These are phyloP conservation scores for Nebria ingens DNA, from an alignment of 1,140 invertebrate species.

Conservation along the genomic window DNA sequence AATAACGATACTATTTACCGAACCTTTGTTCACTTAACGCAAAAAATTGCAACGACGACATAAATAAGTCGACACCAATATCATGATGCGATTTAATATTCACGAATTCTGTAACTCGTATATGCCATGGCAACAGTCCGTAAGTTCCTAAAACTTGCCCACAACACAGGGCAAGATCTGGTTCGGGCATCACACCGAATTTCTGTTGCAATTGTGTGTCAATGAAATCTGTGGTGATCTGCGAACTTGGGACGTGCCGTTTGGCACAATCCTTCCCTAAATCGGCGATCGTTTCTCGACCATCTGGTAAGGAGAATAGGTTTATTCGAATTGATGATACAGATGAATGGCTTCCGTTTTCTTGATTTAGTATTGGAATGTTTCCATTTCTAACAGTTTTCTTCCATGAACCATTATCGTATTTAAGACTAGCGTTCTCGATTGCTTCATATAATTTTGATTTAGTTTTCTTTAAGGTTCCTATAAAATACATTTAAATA, in stretches of 20 bases:
- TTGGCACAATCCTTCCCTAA: slow-evolving; percentile 31
- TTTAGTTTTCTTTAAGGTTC: slow-evolving; percentile 44
- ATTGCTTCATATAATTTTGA: slow-evolving; percentile 42
- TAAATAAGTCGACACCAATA: slow-evolving; percentile 43
- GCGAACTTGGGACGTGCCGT: slow-evolving; percentile 26
- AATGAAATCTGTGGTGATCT: slow-evolving; percentile 38
- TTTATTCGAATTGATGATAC: slow-evolving; percentile 42
- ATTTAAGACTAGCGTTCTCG: slow-evolving; percentile 37
- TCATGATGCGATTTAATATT: slow-evolving; percentile 42
- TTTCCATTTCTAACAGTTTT: slow-evolving; percentile 37
- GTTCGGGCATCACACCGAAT: slow-evolving; percentile 47
- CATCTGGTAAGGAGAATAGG: slow-evolving; percentile 39
- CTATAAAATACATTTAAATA: slow-evolving; percentile 32
- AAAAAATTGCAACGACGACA: slow-evolving; percentile 45
- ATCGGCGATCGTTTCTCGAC: slow-evolving; percentile 42
- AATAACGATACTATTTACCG: slow-evolving; percentile 42
- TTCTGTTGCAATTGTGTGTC: slow-evolving; percentile 36
- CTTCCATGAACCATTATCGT: slow-evolving; percentile 46
- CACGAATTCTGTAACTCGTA: slow-evolving; percentile 57
- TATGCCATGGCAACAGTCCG: slow-evolving; percentile 60
- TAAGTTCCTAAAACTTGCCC: slow-evolving; percentile 45
- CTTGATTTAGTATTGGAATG: too few relatives aligned
- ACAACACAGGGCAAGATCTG: slow-evolving; percentile 52
- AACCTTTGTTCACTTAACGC: slow-evolving; percentile 55
- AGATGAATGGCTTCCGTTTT: too few relatives aligned